These are phyloP conservation scores for Formica exsecta DNA, from an alignment of 1,140 invertebrate genomes.

Conservation along the genomic window DNA sequence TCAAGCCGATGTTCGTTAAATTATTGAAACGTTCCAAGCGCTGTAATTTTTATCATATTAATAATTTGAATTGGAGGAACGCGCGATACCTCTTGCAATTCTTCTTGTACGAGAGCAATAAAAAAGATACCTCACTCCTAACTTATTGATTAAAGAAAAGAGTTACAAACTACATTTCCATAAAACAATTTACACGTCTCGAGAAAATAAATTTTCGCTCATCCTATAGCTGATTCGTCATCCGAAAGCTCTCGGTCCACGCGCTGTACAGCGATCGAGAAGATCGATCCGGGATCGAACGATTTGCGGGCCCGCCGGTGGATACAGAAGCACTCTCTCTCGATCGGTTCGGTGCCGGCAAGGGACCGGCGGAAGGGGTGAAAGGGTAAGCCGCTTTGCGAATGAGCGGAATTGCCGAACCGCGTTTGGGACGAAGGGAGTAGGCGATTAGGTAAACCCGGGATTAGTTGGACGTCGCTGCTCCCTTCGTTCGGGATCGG, in stretches of 20 bases:
- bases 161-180: background rate
- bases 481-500: conserved; percentile 76
- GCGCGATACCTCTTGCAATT: background rate
- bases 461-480: conserved; percentile 84
- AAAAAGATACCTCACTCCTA: background rate
- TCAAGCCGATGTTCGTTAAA: conserved; percentile 11
- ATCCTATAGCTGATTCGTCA: background rate
- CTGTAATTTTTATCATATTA: background rate
- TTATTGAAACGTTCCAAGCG: background rate
- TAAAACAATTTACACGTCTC: conserved; percentile 1
- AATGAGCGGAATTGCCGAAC: conserved; percentile 80
- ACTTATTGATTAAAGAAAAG: background rate
- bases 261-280: background rate
- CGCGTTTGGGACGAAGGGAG: conserved; percentile 74
- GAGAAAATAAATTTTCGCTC: background rate
- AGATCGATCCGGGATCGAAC: conserved; percentile 19
- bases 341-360: conserved; percentile 13
- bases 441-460: conserved; percentile 86
- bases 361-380: conserved; percentile 76
- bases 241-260: background rate
- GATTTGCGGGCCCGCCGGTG: conserved; percentile 9
- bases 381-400: conserved; percentile 86
- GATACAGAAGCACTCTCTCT: conserved; percentile 52
- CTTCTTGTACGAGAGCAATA: background rate
- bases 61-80: background rate